A percentile compares a stretch with the other conserved stretches of the same genome.
These are phyloP conservation scores for Coenonympha arcania DNA, from an alignment of 2,888 invertebrate genomes.

Conservation along the genomic window DNA sequence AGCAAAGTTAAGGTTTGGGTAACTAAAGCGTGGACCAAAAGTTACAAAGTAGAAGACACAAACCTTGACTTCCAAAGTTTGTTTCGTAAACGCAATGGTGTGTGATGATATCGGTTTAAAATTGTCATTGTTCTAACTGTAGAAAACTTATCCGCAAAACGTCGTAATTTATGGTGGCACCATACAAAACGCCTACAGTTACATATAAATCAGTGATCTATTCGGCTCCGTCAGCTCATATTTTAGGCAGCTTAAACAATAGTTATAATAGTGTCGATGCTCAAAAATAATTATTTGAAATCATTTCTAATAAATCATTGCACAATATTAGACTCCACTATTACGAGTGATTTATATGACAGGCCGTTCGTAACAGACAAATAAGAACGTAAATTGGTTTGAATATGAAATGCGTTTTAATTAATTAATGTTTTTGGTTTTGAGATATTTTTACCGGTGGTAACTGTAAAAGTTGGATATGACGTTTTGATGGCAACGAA, in stretches of 20 bases:
- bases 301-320: slow-evolving; percentile 69
- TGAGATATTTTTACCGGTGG: no score
- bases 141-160: not conserved
- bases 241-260: slow-evolving; percentile 65
- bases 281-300: slow-evolving; percentile 65
- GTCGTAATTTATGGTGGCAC: slow-evolving; percentile 15
- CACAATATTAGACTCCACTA: slow-evolving; percentile 64
- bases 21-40: no score
- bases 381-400: slow-evolving; percentile 23
- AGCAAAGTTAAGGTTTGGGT: no score
- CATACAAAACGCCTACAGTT: slow-evolving; percentile 53
- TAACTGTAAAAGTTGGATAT: no score
- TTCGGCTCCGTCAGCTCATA: slow-evolving; percentile 39
- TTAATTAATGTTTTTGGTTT: slow-evolving; percentile 18
- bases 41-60: no score
- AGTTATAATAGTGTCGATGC: slow-evolving; percentile 64
- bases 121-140: not conserved
- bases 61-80: no score
- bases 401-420: slow-evolving; percentile 17
- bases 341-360: slow-evolving; percentile 65
- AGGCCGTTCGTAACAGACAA: slow-evolving; percentile 51
- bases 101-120: not conserved
- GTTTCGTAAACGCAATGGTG: no score
- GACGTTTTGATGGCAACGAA: not conserved
- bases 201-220: slow-evolving; percentile 52